Evolutionary conservation across 2,113 vertebrate species (phyloP), one percentile per base, ranked within the genome.

Genomic region (Thamnophis sirtalis): DNA sequence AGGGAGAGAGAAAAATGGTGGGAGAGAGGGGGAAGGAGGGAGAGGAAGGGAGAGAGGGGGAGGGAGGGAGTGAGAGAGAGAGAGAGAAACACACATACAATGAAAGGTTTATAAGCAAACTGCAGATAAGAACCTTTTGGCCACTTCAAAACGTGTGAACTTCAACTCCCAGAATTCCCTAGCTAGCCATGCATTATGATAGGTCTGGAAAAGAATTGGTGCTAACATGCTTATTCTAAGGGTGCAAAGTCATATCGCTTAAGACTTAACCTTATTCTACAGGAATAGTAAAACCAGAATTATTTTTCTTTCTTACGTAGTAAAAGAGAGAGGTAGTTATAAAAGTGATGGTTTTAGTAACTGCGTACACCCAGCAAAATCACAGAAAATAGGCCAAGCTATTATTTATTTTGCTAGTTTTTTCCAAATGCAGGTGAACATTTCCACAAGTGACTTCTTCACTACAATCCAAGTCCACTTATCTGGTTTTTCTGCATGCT

Each of bases 71-170:
- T 6, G 9, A 8, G 8, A 50, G 50, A 51, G 9, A 51, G 50
- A 55, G 4, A 58, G 56, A 24, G 2, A 60, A 10, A 95, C 95
- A 88, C 91, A 91, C 87, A 93, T 91, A 94, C 85, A 93, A 94
- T 89, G 90, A 87, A 89, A 94, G 89, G 60, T 86, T 91, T 95
- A 95, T 95, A 95, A 90, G 63, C 58, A 92, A 51, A 87, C 84
- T 92, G 43, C 68, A 60, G 5, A 26, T 43, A 43, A 60, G 4
- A 60, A 43, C 8, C 21, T 3, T 1, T 92, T 28, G 60, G 60
- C 4, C 17, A 48, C 38, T 84, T 84, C 84, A 84, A 84, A 84
- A 49, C 48, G 6, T 86, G 9, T 48, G 7, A 48, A 86, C 84
- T 86, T 26, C 7, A 86, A 86, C 4, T 50, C 43, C 84, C 84